phyloP scores from a whole-genome alignment of 2,113 vertebrate genomes.

The Coregonus clupeaformis region DNA sequence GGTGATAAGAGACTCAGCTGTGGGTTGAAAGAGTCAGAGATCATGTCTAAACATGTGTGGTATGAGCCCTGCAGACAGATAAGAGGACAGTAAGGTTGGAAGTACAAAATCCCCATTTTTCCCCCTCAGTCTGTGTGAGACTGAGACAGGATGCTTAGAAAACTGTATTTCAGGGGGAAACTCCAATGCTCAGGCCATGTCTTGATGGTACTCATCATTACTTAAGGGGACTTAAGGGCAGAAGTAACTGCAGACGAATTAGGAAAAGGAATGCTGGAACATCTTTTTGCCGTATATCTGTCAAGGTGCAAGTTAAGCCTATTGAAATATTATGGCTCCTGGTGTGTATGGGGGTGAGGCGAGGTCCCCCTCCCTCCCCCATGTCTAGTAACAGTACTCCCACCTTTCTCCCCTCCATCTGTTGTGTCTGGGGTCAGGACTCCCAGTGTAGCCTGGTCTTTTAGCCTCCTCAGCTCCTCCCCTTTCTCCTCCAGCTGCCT shows the following conservation, averaged over 20 bases:
- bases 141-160: background rate
- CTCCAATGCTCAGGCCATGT: slow-evolving; percentile 1
- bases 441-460: slow-evolving; percentile 74
- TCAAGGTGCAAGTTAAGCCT: no score
- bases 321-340: no score
- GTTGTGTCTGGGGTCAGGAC: slow-evolving; percentile 58
- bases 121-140: background rate
- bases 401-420: slow-evolving; percentile 81
- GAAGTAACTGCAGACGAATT: no score
- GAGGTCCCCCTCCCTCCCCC: background rate
- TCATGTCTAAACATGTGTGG: slow-evolving; percentile 35
- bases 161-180: background rate
- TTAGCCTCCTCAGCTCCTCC: slow-evolving; percentile 78
- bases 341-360: no score
- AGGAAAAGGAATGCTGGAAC: slow-evolving; percentile 26
- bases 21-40: slow-evolving; percentile 19
- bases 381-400: slow-evolving; percentile 17
- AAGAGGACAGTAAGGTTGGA: slow-evolving; percentile 5
- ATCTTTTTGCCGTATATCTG: background rate
- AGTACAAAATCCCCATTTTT: background rate
- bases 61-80: slow-evolving; percentile 34
- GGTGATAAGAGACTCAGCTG: slow-evolving; percentile 44
- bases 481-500: slow-evolving; percentile 85
- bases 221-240: background rate
- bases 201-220: slow-evolving; percentile 3